Conservation (phyloP, 2,888 invertebrate genomes). For the Andrena camellia region DNA sequence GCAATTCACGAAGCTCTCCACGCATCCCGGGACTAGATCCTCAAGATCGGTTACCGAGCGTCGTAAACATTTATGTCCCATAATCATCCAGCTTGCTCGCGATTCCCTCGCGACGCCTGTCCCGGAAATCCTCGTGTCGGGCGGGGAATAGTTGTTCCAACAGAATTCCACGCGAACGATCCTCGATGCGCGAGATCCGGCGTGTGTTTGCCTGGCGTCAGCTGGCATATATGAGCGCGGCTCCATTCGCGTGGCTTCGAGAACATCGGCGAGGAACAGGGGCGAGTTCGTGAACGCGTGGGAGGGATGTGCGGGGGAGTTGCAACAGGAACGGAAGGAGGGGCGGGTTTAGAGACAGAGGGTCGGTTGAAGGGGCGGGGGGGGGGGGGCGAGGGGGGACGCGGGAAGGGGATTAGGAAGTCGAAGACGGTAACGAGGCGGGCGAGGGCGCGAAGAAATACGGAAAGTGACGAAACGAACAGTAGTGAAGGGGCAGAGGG, state of each 20-base stretch:
- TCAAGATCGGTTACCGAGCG: neutral
- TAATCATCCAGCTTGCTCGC: neutral
- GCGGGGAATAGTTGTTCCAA: neutral
- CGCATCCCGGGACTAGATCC: neutral
- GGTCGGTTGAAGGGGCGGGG: neutral
- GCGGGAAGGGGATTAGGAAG: neutral
- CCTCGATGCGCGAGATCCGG: neutral
- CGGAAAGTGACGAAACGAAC: neutral
- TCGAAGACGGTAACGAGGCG: neutral
- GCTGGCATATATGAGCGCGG: conserved; percentile 30
- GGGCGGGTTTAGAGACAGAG: neutral
- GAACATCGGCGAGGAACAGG: conserved; percentile 3
- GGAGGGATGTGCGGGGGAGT: conserved; percentile 41
- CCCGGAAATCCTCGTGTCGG: neutral
- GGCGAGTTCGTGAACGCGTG: conserved; percentile 19
- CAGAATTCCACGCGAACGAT: conserved; percentile 18
- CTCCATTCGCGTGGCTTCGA: conserved; percentile 5
- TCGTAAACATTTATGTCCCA: neutral
- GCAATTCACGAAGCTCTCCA: neutral
- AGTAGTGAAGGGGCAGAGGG: neutral
- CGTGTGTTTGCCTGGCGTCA: conserved; percentile 19
- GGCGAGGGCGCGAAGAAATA: neutral
- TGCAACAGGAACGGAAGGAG: conserved; percentile 10
- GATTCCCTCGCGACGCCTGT: neutral
- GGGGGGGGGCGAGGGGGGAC: no score